Percentiles rank a stretch among this genome's conserved stretches.
These are phyloP conservation scores for Diaphora mendica DNA, from an alignment of 2,888 invertebrate genomes.

Conservation along the genomic window DNA sequence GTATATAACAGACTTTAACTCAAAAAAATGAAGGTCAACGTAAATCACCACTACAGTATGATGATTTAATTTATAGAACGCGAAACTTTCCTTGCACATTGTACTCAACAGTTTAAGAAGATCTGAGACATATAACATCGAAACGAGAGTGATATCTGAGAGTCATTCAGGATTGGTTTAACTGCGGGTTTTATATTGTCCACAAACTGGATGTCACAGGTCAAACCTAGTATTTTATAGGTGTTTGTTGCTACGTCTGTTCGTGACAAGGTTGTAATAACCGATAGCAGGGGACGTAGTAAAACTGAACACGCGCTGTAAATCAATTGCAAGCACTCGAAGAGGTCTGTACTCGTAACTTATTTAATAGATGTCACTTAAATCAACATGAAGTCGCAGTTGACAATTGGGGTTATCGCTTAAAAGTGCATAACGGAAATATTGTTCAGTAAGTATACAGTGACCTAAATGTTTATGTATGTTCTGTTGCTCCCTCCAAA, in stretches of 20 bases:
- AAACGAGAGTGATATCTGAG: not conserved
- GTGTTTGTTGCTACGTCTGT: not conserved
- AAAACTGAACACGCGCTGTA: constrained; percentile 31
- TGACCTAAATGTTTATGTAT: constrained; percentile 22
- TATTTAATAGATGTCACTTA: constrained; percentile 51
- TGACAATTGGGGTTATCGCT: constrained; percentile 43
- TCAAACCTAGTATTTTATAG: not conserved
- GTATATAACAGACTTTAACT: too few relatives aligned
- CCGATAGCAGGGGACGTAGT: not conserved
- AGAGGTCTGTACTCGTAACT: constrained; percentile 49
- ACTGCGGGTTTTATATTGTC: not conserved
- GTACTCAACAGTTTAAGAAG: not conserved
- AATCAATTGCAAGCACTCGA: constrained; percentile 46
- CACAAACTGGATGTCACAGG: not conserved
- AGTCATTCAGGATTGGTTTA: not conserved
- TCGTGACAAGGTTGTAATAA: not conserved
- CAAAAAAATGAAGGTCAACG: too few relatives aligned
- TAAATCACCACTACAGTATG: too few relatives aligned
- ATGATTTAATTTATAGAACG: not conserved
- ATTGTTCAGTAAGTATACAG: constrained; percentile 23
- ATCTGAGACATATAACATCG: not conserved
- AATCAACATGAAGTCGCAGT: constrained; percentile 48
- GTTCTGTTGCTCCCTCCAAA: not conserved
- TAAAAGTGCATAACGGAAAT: constrained; percentile 22
- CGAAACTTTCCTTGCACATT: too few relatives aligned